Percentiles rank a stretch among this genome's conserved stretches.
Conservation (phyloP, 2,797 vertebrate species). For the Cottoperca gobio region DNA sequence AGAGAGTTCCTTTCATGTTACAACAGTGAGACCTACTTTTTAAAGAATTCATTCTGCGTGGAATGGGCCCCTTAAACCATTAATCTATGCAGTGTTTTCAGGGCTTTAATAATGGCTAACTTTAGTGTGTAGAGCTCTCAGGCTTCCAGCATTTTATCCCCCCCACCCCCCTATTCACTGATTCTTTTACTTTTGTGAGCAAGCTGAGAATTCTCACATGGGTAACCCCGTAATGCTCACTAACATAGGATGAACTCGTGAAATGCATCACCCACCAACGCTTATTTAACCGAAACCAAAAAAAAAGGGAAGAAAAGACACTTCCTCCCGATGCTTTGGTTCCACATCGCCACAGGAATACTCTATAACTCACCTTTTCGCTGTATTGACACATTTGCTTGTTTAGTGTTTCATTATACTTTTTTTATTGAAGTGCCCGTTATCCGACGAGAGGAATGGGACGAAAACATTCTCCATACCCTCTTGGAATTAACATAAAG, state of each 20-base stretch:
- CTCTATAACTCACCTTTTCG: constrained; percentile 8
- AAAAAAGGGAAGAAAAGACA: constrained; percentile 34
- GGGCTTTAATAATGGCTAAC: constrained; percentile 67
- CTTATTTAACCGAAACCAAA: constrained; percentile 70
- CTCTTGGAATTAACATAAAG: neutral
- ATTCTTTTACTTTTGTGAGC: constrained; percentile 79
- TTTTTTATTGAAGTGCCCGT: constrained; percentile 9
- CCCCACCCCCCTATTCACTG: constrained; percentile 54
- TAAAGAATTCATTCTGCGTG: constrained; percentile 62
- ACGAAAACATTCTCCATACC: constrained; percentile 3
- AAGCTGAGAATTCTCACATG: constrained; percentile 83
- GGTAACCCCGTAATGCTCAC: constrained; percentile 72
- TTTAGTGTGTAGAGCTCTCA: constrained; percentile 50
- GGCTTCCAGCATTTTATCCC: constrained; percentile 44
- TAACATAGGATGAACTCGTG: constrained; percentile 76
- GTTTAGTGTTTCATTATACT: constrained; percentile 12
- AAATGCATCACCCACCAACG: constrained; percentile 77
- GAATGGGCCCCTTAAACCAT: constrained; percentile 78
- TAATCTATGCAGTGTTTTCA: constrained; percentile 74
- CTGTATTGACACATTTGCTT: constrained; percentile 11
- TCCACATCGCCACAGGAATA: constrained; percentile 32
- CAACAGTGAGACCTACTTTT: constrained; percentile 65
- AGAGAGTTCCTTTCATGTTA: constrained; percentile 62
- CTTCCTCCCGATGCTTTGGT: constrained; percentile 54
- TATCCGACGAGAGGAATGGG: neutral